Evolutionary conservation across 2,113 vertebrate species (phyloP), one percentile per base, ranked within the genome.

Genomic region (Oncorhynchus kisutch): DNA sequence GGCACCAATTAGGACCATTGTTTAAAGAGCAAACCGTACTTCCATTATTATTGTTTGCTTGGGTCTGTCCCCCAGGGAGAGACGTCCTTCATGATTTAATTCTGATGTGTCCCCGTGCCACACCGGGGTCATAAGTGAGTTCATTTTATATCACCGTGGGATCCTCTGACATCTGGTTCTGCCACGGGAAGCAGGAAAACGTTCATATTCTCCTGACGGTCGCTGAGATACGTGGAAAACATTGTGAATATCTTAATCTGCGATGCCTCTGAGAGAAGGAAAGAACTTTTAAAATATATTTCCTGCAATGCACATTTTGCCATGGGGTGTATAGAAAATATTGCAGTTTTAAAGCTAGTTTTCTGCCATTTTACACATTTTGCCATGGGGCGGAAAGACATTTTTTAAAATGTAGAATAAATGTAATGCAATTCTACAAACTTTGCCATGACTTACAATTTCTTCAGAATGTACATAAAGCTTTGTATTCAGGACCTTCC

Each of bases 151-250:
- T 94, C 94, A 88, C 94, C 89, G 8, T 45, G 39, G 8, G 94
- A 95, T 92, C 92, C 87, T 80, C 88, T 86, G 93, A 97, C 96
- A 96, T 97, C 95, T 97, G 96, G 95, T 87, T 95, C 90, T 90
- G 93, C 92, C 93, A 93, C 81, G 86, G 86, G 94, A 96, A 95
- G 93, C 95, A 95, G 95, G 96, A 94, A 97, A 96, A 96, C 89
- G 85, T 95, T 94, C 93, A 96, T 94, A 96, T 95, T 96, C 95
- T 95, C 96, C 90, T 93, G 95, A 95, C 91, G 93, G 92, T 95
- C 92, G 69, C 91, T 91, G 85, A 90, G 94, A 96, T 95, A 96
- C 96, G 93, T 96, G 96, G 95, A 96, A 97, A 96, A 94, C 95
- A 97, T 96, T 95, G 92, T 93, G 9, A 89, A 95, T 94, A 94